Evolutionary conservation across 2,113 vertebrate species (phyloP).

Genomic region (Todiramphus saurophagus): DNA sequence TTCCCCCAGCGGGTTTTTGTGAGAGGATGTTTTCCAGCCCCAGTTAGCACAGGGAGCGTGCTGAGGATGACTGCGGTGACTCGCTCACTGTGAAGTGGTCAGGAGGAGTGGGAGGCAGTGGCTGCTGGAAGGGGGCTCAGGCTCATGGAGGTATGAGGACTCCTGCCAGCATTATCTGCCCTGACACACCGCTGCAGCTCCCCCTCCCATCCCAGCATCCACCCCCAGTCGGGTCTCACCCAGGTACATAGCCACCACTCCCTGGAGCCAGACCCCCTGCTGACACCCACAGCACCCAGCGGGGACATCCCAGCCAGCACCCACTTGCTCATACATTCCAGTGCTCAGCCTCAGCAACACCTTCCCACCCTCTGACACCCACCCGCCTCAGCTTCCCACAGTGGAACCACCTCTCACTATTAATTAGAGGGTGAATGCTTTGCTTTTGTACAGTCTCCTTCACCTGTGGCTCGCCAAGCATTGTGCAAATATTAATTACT

Average conservation of each 20-base stretch:
- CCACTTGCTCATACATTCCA: not conserved
- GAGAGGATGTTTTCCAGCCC: slow-evolving; percentile 10
- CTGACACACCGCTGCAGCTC: not conserved
- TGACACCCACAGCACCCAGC: not conserved
- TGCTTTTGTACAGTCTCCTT: not conserved
- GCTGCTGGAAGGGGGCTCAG: not conserved
- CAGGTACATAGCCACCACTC: not conserved
- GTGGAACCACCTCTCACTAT: rapidly evolving
- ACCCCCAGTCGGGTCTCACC: not conserved
- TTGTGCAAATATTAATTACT: slow-evolving; percentile 58
- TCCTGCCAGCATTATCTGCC: not conserved
- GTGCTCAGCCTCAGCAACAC: not conserved
- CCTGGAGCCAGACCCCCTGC: not conserved
- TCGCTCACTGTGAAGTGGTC: not conserved
- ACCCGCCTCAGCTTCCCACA: rapidly evolving
- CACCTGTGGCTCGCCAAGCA: slow-evolving; percentile 31
- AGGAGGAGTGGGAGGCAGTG: not conserved
- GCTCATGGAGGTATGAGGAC: not conserved
- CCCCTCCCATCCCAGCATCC: not conserved
- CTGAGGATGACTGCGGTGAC: not conserved
- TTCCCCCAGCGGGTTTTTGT: not conserved
- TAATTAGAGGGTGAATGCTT: not conserved
- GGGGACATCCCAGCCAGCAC: not conserved
- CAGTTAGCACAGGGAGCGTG: not conserved
- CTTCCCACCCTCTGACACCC: not conserved